A percentile compares a stretch with the other conserved stretches of the same genome.
Evolutionary conservation across 2,888 invertebrate species (phyloP).

Genomic region (Macrosiphum euphorbiae): DNA sequence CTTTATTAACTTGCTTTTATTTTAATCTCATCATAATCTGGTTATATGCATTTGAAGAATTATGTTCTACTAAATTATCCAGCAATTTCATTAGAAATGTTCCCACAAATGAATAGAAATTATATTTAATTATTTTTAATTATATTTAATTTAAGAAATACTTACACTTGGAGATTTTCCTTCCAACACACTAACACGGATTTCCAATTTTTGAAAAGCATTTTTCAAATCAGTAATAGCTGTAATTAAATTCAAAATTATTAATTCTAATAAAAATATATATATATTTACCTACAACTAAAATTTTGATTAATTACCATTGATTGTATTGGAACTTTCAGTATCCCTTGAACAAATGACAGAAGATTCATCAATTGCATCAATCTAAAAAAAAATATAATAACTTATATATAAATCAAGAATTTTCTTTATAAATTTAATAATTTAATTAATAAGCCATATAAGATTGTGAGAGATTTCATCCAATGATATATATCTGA

Average conservation of each 20-base stretch:
- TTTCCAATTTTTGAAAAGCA: conserved; percentile 51
- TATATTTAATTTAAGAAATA: conserved; percentile 18
- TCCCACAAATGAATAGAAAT: background rate
- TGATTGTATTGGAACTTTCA: background rate
- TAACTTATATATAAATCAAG: background rate
- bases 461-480: conserved; percentile 34
- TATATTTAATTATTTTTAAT: background rate
- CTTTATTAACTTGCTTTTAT: background rate
- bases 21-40: background rate
- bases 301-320: conserved; percentile 39
- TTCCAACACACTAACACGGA: conserved; percentile 46
- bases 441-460: background rate
- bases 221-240: conserved; percentile 34
- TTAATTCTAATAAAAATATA: background rate
- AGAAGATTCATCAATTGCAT: conserved; percentile 31
- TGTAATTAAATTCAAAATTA: conserved; percentile 5
- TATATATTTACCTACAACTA: background rate
- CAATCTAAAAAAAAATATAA: conserved; percentile 20
- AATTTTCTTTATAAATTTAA: background rate
- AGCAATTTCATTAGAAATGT: background rate
- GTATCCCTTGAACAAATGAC: conserved; percentile 20
- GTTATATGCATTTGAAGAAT: background rate
- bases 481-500: background rate
- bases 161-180: conserved; percentile 50
- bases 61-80: background rate